These are phyloP conservation scores for Brachyhypopomus gauderio DNA, from an alignment of 2,113 vertebrate genomes.

Conservation along the genomic window DNA sequence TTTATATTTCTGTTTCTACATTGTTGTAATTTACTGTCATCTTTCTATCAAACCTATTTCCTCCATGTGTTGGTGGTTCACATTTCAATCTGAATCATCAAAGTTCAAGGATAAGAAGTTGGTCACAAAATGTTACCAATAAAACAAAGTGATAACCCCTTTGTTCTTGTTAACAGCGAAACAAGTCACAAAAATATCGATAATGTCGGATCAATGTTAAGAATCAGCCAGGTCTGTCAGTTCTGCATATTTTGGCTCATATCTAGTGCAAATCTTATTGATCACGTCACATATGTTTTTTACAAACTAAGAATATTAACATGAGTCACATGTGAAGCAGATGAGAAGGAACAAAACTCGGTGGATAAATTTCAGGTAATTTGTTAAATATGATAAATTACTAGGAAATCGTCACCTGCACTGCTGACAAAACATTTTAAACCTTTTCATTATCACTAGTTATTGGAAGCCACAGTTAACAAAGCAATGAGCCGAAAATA, in stretches of 20 bases:
- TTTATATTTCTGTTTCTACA: not conserved
- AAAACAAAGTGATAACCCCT: constrained; percentile 40
- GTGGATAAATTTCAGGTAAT: not conserved
- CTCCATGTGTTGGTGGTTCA: constrained; percentile 43
- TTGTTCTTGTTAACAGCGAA: not conserved
- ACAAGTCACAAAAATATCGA: constrained; percentile 1
- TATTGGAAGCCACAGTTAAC: not conserved
- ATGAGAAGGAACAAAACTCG: not conserved
- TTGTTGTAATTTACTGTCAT: not conserved
- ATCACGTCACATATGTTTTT: not conserved
- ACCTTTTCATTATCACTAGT: not conserved
- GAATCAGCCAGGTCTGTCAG: not conserved
- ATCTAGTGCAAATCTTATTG: not conserved
- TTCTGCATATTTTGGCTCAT: not conserved
- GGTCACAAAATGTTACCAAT: constrained; percentile 48
- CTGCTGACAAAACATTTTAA: not conserved
- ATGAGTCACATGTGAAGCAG: constrained; percentile 39
- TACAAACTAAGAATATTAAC: no score
- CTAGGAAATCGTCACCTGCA: not conserved
- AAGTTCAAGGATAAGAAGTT: constrained; percentile 65
- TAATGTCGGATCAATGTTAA: constrained; percentile 29
- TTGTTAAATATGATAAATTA: no score
- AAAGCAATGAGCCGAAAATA: not conserved
- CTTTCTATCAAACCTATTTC: no score
- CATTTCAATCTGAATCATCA: constrained; percentile 41